Conservation (phyloP, 2,113 vertebrate species). For the Ammodytes marinus region DNA sequence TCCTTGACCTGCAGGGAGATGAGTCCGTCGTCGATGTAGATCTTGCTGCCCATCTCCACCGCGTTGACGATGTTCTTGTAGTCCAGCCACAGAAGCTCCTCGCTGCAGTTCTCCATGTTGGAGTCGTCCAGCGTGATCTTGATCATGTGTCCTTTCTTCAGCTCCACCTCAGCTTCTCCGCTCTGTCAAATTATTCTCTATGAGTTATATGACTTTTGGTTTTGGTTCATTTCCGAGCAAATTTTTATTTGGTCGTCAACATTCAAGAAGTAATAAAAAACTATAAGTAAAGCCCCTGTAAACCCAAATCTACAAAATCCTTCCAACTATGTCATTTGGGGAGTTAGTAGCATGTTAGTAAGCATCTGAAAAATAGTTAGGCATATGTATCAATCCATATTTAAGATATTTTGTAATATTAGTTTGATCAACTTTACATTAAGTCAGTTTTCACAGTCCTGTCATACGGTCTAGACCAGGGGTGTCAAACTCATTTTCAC, state of each 20-base stretch:
- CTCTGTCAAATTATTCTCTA: constrained; percentile 82
- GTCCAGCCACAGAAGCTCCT: constrained; percentile 92
- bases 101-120: constrained; percentile 92
- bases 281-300: too few species aligned
- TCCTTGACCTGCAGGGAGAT: constrained; percentile 93
- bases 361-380: too few species aligned
- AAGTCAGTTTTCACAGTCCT: too few species aligned
- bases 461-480: too few species aligned
- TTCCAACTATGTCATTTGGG: too few species aligned
- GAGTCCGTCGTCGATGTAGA: constrained; percentile 97
- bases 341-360: too few species aligned
- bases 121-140: constrained; percentile 93
- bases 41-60: constrained; percentile 92
- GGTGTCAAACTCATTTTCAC: too few species aligned
- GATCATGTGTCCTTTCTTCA: constrained; percentile 90
- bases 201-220: background rate
- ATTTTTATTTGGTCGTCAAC: background rate
- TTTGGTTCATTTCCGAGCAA: background rate
- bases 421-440: too few species aligned
- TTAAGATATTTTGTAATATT: too few species aligned
- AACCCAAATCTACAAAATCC: too few species aligned
- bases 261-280: background rate
- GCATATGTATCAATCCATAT: too few species aligned
- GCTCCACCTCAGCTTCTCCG: constrained; percentile 95
- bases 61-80: constrained; percentile 97